Evolutionary conservation across 1,140 invertebrate genomes (phyloP).

Genomic region (Halesus radiatus): DNA sequence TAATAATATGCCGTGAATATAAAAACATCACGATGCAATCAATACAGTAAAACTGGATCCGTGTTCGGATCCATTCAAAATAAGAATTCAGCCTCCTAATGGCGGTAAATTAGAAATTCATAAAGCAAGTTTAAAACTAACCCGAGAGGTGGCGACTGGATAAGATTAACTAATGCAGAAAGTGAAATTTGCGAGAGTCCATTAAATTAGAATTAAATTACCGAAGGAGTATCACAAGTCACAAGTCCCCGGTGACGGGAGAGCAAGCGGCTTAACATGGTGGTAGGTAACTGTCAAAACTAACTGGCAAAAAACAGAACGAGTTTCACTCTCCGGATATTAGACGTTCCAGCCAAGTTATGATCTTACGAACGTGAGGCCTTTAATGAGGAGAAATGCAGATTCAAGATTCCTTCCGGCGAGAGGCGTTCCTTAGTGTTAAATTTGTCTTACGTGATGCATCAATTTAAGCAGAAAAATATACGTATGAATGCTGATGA

Average conservation of each 20-base stretch:
- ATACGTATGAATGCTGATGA: neutral
- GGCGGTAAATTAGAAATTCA: conserved; percentile 8
- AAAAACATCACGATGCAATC: no score
- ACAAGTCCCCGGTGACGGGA: neutral
- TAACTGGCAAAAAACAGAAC: neutral
- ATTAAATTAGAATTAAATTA: neutral
- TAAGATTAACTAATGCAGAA: neutral
- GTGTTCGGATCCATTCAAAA: neutral
- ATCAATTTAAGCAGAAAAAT: no score
- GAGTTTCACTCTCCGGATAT: neutral
- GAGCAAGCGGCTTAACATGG: neutral
- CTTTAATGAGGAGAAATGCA: no score
- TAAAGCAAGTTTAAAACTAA: neutral
- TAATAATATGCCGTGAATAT: no score
- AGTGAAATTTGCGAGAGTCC: neutral
- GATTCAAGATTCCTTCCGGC: neutral
- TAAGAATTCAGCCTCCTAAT: neutral
- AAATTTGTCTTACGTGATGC: neutral
- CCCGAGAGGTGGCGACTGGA: neutral
- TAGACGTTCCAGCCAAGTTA: no score
- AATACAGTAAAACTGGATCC: neutral
- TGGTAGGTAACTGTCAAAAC: neutral
- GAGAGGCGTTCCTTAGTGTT: neutral
- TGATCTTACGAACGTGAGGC: no score
- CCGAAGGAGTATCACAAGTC: neutral